phyloP scores from a whole-genome alignment of 2,113 vertebrate genomes.

The Dolichallabes microphthalmus region DNA sequence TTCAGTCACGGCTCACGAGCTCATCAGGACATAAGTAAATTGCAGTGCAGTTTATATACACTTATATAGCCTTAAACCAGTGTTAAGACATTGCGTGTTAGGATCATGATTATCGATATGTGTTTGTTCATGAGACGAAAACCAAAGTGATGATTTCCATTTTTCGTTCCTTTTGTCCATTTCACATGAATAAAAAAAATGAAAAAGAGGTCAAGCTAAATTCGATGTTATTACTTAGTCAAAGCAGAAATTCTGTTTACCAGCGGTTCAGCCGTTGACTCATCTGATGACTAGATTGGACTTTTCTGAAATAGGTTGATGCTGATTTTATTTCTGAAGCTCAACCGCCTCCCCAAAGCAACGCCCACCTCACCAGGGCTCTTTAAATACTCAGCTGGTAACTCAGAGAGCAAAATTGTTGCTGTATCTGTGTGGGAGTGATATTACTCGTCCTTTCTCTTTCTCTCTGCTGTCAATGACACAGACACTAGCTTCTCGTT shows the following conservation, averaged over 20 bases:
- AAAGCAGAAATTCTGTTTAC: neutral
- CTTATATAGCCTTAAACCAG: neutral
- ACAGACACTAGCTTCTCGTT: neutral
- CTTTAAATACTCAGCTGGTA: neutral
- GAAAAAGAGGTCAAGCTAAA: neutral
- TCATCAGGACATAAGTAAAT: neutral
- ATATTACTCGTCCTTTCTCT: neutral
- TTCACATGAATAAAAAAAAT: neutral
- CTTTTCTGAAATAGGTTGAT: neutral
- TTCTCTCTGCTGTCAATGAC: neutral
- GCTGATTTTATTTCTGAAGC: neutral
- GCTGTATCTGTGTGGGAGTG: neutral
- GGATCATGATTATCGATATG: neutral
- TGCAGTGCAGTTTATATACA: neutral
- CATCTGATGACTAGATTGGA: neutral
- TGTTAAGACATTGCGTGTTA: neutral
- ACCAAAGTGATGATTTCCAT: neutral
- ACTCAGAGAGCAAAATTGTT: neutral
- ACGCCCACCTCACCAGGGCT: neutral
- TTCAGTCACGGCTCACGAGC: neutral
- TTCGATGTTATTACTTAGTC: neutral
- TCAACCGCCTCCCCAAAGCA: neutral
- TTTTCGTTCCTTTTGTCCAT: neutral
- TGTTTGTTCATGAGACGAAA: neutral
- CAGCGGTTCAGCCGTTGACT: neutral